Evolutionary conservation across 2,797 vertebrate genomes (phyloP).

Genomic region (Astyanax mexicanus): DNA sequence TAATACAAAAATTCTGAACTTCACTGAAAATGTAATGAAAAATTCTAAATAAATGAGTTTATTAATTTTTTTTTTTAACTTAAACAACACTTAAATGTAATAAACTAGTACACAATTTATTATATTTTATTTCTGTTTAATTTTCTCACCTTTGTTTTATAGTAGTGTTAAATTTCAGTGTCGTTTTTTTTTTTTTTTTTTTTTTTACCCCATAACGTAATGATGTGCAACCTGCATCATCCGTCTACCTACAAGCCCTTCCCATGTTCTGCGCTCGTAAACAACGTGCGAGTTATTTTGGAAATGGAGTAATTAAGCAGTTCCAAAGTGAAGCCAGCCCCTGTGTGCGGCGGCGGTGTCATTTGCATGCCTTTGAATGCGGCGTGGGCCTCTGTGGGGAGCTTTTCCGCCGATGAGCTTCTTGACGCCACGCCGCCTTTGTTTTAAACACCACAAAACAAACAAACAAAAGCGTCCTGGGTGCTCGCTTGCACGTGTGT

Average conservation of each 20-base stretch:
- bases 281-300: conserved; percentile 85
- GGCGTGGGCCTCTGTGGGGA: conserved; percentile 79
- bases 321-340: conserved; percentile 80
- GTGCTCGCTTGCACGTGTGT: conserved; percentile 65
- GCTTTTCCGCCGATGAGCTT: conserved; percentile 80
- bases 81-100: no score
- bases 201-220: conserved; percentile 54
- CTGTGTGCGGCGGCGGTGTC: conserved; percentile 79
- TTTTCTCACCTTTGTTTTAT: background rate
- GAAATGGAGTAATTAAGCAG: conserved; percentile 86
- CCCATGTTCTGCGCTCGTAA: conserved; percentile 75
- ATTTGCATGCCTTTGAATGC: conserved; percentile 89
- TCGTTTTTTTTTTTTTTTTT: conserved; percentile 28
- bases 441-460: conserved; percentile 81
- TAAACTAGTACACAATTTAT: background rate
- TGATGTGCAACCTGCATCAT: conserved; percentile 44
- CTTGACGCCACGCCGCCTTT: conserved; percentile 79
- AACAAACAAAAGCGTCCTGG: conserved; percentile 79
- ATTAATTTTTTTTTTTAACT: no score
- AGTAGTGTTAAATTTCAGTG: background rate
- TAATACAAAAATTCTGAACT: no score
- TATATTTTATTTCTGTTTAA: conserved; percentile 19
- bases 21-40: no score
- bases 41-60: no score
- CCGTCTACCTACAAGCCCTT: conserved; percentile 62